phyloP scores from a whole-genome alignment of 2,113 vertebrate species.

The Aspiorhynchus laticeps region DNA sequence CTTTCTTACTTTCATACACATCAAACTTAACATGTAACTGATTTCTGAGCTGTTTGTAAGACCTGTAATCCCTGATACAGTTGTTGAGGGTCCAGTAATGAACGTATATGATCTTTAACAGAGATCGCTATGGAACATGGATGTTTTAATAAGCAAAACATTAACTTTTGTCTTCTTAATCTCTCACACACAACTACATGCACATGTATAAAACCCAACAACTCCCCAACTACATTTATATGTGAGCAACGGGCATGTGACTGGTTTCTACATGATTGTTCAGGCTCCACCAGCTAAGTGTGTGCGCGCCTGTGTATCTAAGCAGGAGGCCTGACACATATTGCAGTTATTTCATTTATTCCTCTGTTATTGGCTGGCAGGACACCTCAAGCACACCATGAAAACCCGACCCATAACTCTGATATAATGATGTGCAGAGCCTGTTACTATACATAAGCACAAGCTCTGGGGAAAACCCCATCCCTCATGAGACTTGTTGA shows the following conservation, averaged over 20 bases:
- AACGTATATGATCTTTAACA: not conserved
- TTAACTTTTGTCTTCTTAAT: not conserved
- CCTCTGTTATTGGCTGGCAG: constrained; percentile 45
- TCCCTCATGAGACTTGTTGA: not conserved
- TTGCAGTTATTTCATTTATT: constrained; percentile 46
- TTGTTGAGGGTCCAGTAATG: not conserved
- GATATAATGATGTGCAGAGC: constrained; percentile 13
- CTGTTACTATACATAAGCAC: constrained; percentile 15
- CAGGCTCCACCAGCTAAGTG: constrained; percentile 25
- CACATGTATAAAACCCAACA: not conserved
- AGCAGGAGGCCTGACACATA: constrained; percentile 42
- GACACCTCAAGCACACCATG: constrained; percentile 29
- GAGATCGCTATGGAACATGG: not conserved
- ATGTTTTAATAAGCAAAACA: not conserved
- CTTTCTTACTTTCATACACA: not conserved
- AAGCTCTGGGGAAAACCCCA: constrained; percentile 8
- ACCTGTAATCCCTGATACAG: not conserved
- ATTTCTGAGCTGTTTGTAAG: not conserved
- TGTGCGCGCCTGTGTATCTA: not conserved
- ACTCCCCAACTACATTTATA: not conserved
- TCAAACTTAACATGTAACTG: not conserved
- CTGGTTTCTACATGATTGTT: not conserved
- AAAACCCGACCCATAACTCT: constrained; percentile 33
- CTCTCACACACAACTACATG: not conserved
- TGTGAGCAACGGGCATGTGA: constrained; percentile 13